Evolutionary conservation across 2,888 invertebrate species (phyloP), one percentile per base, ranked within the genome.

Genomic region (Toxonevra muliebris): DNA sequence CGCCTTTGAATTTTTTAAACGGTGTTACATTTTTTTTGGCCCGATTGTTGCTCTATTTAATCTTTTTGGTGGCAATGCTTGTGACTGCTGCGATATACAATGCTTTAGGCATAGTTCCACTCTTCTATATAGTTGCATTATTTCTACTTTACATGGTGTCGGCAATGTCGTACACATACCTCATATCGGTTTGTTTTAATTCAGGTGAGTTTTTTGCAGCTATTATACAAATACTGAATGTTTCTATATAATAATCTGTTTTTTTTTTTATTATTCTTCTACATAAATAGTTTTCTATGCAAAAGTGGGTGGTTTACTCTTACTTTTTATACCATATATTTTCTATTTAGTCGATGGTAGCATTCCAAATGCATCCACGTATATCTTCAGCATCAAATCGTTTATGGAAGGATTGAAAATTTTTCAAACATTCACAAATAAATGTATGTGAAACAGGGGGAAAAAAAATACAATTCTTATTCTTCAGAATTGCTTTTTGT

Each of bases 101-200:
- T 43, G 80, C 80, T 0, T 65, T 81, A 41, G 82, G 80, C 1
- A 71, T 74, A 2, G 76, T 75, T 42, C 70, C 72, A 7, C 69
- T 75, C 20, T 52, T 45, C 1, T 84, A 75, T 68, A 74, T 80
- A 42, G 71, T 78, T 40, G 12, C 75, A 1, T 64, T 85, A 10
- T 77, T 80, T 66, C 48, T 82, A 11, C 72, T 84, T 0, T 84
- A 80, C 60, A 75, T 80, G 60, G 62, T 79, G 50, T 76, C 84
- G 17, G 73, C 77, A 20, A 83, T 85, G 80, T 80, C 79, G 9
- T 85, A 82, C 48, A 77, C 79, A 4, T 84, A 83, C 71, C 69
- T 85, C 20, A 80, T 86, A 69, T 83, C 84, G 30, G 80, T 84
- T 9, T 81, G 81, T 67, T 85, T 85, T 72, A 81, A 82, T 61